Conservation (phyloP, 2,888 invertebrate genomes). For the Eristalis arbustorum region DNA sequence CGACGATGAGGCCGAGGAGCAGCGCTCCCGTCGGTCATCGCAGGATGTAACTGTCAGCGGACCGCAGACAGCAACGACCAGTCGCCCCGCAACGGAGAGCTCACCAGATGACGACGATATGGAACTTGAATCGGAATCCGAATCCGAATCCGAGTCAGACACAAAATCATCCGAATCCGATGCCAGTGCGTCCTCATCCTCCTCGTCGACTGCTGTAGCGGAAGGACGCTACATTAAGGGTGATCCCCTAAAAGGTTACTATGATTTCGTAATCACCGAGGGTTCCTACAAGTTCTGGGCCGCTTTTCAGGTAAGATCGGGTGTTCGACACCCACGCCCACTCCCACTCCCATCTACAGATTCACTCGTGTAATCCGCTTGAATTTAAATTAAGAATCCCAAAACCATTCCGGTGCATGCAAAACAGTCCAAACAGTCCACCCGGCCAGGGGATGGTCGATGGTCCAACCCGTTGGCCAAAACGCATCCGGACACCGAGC, state of each 20-base stretch:
- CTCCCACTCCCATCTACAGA: too few species aligned
- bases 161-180: conserved; percentile 32
- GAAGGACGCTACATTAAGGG: conserved; percentile 80
- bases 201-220: conserved; percentile 72
- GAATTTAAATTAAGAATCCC: conserved; percentile 52
- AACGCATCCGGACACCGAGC: conserved; percentile 7
- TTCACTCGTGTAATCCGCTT: conserved; percentile 55
- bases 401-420: conserved; percentile 17
- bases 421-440: not conserved
- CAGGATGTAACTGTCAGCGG: conserved; percentile 5
- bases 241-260: conserved; percentile 90
- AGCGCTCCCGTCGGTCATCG: conserved; percentile 59
- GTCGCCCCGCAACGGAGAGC: not conserved
- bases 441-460: too few species aligned
- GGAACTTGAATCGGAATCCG: not conserved
- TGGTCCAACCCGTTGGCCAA: too few species aligned
- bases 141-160: conserved; percentile 6
- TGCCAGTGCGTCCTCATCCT: conserved; percentile 4
- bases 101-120: not conserved
- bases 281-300: conserved; percentile 95
- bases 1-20: not conserved
- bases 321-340: too few species aligned
- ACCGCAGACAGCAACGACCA: not conserved
- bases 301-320: conserved; percentile 86
- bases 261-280: conserved; percentile 93